phyloP scores from a whole-genome alignment of 2,113 vertebrate species.

The Lycocorax pyrrhopterus region DNA sequence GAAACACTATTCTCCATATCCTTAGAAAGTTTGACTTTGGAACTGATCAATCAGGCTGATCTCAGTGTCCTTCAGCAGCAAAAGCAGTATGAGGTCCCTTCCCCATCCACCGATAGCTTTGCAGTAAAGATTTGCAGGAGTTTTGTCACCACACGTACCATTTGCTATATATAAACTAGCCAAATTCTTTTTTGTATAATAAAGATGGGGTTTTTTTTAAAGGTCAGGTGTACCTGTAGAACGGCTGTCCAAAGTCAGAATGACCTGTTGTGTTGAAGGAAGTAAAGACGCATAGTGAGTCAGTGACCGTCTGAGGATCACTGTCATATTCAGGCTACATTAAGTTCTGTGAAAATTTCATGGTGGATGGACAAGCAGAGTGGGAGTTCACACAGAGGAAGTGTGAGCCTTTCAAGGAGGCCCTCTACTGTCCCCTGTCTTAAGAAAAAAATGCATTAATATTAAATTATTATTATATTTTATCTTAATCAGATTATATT shows the following conservation, averaged over 20 bases:
- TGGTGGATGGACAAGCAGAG: not conserved
- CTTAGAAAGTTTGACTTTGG: not conserved
- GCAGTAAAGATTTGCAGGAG: not conserved
- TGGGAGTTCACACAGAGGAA: not conserved
- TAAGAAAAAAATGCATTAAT: not conserved
- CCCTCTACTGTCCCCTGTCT: not conserved
- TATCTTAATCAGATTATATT: not conserved
- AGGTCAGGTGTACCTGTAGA: not conserved
- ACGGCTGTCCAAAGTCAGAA: not conserved
- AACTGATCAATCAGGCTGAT: not conserved
- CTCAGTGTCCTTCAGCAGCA: not conserved
- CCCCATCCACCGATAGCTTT: not conserved
- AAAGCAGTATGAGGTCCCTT: not conserved
- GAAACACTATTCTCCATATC: not conserved
- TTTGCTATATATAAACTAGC: not conserved
- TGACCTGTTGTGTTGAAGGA: not conserved
- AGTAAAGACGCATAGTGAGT: not conserved
- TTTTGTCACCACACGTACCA: not conserved
- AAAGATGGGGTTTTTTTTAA: not conserved
- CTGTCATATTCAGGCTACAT: not conserved
- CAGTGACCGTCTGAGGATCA: not conserved
- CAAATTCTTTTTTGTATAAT: not conserved
- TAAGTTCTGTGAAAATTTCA: not conserved
- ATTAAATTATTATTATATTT: not conserved
- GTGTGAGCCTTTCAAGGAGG: fast-evolving